Evolutionary conservation across 2,797 vertebrate species (phyloP).

Genomic region (Oceanodroma leucorhoa): DNA sequence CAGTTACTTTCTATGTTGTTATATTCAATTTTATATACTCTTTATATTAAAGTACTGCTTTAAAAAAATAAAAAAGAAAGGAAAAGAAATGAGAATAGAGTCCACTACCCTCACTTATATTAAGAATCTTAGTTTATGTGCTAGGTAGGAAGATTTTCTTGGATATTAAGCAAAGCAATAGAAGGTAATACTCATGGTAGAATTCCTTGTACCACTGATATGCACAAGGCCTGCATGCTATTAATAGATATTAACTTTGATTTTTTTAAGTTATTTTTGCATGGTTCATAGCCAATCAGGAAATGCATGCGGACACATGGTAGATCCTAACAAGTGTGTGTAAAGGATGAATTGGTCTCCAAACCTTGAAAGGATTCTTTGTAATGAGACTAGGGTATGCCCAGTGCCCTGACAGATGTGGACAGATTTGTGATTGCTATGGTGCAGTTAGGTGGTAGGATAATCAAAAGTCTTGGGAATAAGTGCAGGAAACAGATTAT

Average conservation of each 20-base stretch:
- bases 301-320: neutral
- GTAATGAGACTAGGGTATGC: rapidly evolving
- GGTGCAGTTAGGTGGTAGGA: neutral
- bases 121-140: neutral
- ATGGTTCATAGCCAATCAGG: neutral
- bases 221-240: neutral
- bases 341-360: neutral
- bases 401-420: neutral
- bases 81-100: neutral
- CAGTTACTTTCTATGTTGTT: neutral
- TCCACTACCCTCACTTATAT: neutral
- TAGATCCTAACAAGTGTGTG: neutral
- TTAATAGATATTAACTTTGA: neutral
- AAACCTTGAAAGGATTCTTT: neutral
- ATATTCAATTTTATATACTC: neutral
- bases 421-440: neutral
- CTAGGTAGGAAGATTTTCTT: neutral
- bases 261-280: neutral
- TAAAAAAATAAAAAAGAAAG: neutral
- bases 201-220: neutral
- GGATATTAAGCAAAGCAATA: neutral
- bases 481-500: neutral
- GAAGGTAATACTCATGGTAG: neutral
- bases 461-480: neutral
- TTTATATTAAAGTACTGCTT: neutral